Evolutionary conservation across 2,888 invertebrate species (phyloP), one percentile per base, ranked within the genome.

Genomic region (Lepidocyrtoides sp.): DNA sequence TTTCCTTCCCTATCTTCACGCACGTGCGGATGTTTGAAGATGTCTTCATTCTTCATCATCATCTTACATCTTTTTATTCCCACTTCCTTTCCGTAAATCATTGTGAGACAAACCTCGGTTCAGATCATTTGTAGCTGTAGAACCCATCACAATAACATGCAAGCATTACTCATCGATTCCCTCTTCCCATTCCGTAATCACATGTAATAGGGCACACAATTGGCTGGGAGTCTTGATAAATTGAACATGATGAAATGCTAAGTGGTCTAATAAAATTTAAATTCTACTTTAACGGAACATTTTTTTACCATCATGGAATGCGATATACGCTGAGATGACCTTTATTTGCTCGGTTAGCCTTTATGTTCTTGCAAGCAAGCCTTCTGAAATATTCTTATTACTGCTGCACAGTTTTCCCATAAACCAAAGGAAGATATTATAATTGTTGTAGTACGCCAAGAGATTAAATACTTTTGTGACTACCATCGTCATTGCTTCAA

Each of bases 271-370:
- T 89, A 89, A 89, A 89, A 75, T 89, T 63, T 48, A 29, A 84
- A 84, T 84, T 89, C 84, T 29, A 89, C 89, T 89, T 89, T 84
- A 89, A 84, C 89, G 89, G 77, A 69, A 89, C 89, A 89, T 89
- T 89, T 89, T n/a, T 89, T 89, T 36, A 2, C 48, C 12, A 89
- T 83, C 82, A 83, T 69, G 89, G 77, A 84, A 89, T 89, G 89
- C 41, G 83, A 83, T 48, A 51, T 44, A 36, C n/a, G n/a, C n/a
- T n/a, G 48, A 69, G 36, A 36, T 63, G 44, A 72, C 72, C 41
- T 72, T 20, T 72, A 41, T 63, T 44, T 57, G 7, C 14, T 60
- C 29, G 63, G 26, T 63, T 63, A 44, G 83, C 26, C 8, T 32
- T 48, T n/a, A 26, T 48, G 12, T 51, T 0, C 2, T 17, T 26